Percentiles rank a stretch among this genome's conserved stretches.
phyloP scores from a whole-genome alignment of 2,797 vertebrate species.

The Lophura swinhoii region DNA sequence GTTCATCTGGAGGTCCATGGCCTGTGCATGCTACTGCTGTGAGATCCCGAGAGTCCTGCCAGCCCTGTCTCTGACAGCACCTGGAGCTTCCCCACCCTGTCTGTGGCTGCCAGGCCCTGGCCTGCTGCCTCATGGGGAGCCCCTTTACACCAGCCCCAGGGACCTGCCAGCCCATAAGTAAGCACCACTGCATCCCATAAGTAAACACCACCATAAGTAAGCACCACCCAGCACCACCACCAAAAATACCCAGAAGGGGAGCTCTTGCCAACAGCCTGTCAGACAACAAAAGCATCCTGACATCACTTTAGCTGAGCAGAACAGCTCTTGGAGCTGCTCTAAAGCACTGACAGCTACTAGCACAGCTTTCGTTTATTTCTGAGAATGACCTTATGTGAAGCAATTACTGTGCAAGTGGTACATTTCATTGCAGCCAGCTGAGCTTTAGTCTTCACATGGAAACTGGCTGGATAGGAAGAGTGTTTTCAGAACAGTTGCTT shows the following conservation, averaged over 20 bases:
- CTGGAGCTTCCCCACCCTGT: too few relatives aligned
- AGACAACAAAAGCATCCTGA: constrained; percentile 33
- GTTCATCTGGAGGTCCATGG: accelerated
- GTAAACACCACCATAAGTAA: background rate
- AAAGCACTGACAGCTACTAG: background rate
- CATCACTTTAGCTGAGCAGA: constrained; percentile 22
- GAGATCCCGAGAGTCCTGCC: background rate
- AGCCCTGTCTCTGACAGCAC: background rate
- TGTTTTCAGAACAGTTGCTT: background rate
- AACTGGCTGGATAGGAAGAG: background rate
- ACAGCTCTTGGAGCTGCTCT: background rate
- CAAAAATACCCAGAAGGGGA: background rate
- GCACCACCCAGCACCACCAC: background rate
- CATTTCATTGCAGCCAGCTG: background rate
- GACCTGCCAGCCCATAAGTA: background rate
- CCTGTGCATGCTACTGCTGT: accelerated
- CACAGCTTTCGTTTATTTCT: constrained; percentile 2
- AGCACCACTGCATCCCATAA: background rate
- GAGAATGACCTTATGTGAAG: background rate
- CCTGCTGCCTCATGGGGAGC: background rate
- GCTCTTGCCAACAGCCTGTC: background rate
- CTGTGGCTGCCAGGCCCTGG: background rate
- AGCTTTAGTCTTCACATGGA: background rate
- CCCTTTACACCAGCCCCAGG: too few relatives aligned
- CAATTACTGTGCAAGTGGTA: background rate